Conservation (phyloP, 2,888 invertebrate species). For the Oscheius sp. region DNA sequence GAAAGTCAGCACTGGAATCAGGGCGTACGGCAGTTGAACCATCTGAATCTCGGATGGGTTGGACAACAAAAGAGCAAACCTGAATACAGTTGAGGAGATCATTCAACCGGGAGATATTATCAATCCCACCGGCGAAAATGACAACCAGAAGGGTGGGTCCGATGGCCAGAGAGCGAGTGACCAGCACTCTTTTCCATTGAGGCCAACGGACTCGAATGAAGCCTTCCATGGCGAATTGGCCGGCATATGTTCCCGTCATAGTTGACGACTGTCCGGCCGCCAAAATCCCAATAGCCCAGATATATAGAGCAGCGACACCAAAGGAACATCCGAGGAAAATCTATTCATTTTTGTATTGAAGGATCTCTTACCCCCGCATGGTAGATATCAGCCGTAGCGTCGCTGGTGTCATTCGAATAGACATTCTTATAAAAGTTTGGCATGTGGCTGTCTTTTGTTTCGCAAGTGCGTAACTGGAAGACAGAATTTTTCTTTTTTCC, state of each 20-base stretch:
- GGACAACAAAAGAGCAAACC: conserved; percentile 18
- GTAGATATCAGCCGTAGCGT: conserved; percentile 61
- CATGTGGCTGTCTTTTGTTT: conserved; percentile 55
- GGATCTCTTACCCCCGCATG: conserved; percentile 68
- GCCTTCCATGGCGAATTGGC: conserved; percentile 77
- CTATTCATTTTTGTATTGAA: too few species aligned
- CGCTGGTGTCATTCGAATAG: conserved; percentile 55
- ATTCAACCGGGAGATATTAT: conserved; percentile 77
- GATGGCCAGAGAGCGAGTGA: conserved; percentile 82
- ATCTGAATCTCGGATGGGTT: conserved; percentile 76
- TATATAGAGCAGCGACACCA: conserved; percentile 73
- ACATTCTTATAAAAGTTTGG: conserved; percentile 58
- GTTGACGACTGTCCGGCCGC: conserved; percentile 75
- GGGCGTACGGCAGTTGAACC: conserved; percentile 79
- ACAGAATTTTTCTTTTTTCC: too few species aligned
- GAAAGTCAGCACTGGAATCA: conserved; percentile 78
- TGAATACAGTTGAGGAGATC: conserved; percentile 83
- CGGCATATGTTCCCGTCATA: conserved; percentile 73
- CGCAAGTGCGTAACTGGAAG: background rate
- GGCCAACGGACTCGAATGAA: conserved; percentile 85
- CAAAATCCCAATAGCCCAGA: conserved; percentile 75
- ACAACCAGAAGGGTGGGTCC: conserved; percentile 73
- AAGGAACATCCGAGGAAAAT: conserved; percentile 70
- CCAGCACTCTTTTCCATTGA: conserved; percentile 84
- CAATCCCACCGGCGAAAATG: conserved; percentile 61